These are phyloP conservation scores for Gorsachius goisagi DNA, from an alignment of 2,113 vertebrate species.

Conservation along the genomic window DNA sequence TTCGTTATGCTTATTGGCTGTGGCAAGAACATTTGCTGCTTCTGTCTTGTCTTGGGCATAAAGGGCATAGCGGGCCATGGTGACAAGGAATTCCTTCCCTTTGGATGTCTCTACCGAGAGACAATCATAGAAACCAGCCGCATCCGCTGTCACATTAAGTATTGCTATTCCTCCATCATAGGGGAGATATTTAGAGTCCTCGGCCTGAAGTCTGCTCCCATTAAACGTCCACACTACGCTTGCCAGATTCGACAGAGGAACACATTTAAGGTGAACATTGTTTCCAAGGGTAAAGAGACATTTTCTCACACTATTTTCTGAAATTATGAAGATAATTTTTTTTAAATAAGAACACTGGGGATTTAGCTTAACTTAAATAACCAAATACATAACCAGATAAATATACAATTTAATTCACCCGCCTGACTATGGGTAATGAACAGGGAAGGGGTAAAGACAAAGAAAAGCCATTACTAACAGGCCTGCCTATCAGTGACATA, in stretches of 20 bases:
- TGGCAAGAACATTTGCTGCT: too few relatives aligned
- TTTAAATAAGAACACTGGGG: background rate
- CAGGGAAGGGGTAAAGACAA: background rate
- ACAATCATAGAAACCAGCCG: conserved; percentile 68
- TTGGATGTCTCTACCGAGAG: conserved; percentile 55
- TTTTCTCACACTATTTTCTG: conserved; percentile 47
- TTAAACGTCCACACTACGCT: conserved; percentile 62
- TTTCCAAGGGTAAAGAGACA: conserved; percentile 43
- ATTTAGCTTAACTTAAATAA: background rate
- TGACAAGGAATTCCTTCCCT: conserved; percentile 29
- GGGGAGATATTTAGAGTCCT: conserved; percentile 62
- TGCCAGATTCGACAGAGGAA: conserved; percentile 72
- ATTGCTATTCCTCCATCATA: conserved; percentile 63
- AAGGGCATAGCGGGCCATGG: conserved; percentile 53
- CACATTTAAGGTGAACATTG: conserved; percentile 65
- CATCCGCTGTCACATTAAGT: conserved; percentile 36
- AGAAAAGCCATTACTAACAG: background rate
- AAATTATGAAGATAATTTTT: background rate
- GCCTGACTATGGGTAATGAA: background rate
- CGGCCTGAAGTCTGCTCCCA: background rate
- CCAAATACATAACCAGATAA: background rate
- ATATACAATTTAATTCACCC: background rate
- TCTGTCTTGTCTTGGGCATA: background rate
- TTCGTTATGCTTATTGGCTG: background rate
- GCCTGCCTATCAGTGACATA: background rate